These are phyloP conservation scores for Drosophila kurseongensis DNA, from an alignment of 1,140 invertebrate species.

Conservation along the genomic window DNA sequence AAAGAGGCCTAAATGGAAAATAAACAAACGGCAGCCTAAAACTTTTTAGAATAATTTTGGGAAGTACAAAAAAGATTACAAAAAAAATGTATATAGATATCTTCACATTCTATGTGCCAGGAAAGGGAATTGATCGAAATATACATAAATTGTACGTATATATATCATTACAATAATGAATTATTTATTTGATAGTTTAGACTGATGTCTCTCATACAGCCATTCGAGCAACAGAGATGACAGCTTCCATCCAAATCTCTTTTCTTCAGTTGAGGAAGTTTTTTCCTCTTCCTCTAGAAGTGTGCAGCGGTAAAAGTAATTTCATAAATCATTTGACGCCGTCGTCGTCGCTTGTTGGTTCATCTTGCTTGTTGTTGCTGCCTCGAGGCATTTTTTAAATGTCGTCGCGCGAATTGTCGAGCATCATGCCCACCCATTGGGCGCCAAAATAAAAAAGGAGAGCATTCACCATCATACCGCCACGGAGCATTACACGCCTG, in stretches of 20 bases:
- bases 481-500: conserved; percentile 71
- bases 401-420: conserved; percentile 39
- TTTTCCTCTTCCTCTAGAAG: conserved; percentile 11
- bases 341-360: conserved; percentile 26
- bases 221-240: background rate
- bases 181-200: no score
- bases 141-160: no score
- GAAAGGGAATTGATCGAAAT: no score
- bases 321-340: conserved; percentile 84
- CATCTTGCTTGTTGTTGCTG: conserved; percentile 33
- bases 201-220: no score
- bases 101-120: no score
- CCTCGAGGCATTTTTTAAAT: conserved; percentile 81
- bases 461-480: background rate
- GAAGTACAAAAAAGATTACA: no score
- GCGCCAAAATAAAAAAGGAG: background rate
- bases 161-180: no score
- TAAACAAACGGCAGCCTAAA: no score
- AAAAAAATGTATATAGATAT: no score
- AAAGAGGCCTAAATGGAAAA: no score
- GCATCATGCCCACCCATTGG: conserved; percentile 1
- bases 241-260: background rate
- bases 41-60: no score
- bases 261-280: background rate
- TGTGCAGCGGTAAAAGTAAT: conserved; percentile 76